Percentiles rank a stretch among this genome's conserved stretches.
These are phyloP conservation scores for Drosophila pseudoananassae DNA, from an alignment of 1,140 invertebrate species.

Conservation along the genomic window DNA sequence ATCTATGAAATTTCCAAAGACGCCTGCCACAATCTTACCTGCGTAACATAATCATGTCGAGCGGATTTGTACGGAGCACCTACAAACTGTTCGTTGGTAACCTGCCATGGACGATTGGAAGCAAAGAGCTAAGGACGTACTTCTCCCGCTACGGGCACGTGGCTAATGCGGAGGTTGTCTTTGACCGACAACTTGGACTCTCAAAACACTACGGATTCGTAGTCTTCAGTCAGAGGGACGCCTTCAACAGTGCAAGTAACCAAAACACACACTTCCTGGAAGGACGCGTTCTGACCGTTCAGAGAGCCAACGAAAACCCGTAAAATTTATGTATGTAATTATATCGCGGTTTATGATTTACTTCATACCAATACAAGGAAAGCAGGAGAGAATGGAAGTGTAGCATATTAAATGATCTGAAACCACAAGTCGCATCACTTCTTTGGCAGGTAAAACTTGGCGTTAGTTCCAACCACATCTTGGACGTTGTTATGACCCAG, in stretches of 20 bases:
- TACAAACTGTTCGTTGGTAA: conserved; percentile 90
- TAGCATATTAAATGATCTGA: conserved; percentile 22
- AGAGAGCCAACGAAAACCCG: conserved; percentile 64
- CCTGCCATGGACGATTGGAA: conserved; percentile 91
- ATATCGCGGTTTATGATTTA: background rate
- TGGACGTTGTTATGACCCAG: conserved; percentile 87
- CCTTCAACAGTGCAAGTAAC: conserved; percentile 75
- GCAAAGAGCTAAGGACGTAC: conserved; percentile 88
- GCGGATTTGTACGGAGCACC: conserved; percentile 74
- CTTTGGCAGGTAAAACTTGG: conserved; percentile 59
- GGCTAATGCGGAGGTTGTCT: conserved; percentile 87
- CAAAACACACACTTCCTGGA: conserved; percentile 77
- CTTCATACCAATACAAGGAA: background rate
- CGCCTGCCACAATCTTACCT: too few species aligned
- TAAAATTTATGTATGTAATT: conserved; percentile 6
- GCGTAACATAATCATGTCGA: conserved; percentile 47
- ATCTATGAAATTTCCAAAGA: background rate
- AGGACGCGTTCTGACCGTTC: conserved; percentile 77
- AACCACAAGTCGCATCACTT: conserved; percentile 16
- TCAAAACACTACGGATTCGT: conserved; percentile 91
- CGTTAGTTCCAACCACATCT: conserved; percentile 87
- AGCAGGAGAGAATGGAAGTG: conserved; percentile 5
- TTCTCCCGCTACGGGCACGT: conserved; percentile 91
- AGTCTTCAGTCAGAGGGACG: conserved; percentile 85
- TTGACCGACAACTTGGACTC: conserved; percentile 90